A percentile compares a stretch with the other conserved stretches of the same genome.
Evolutionary conservation across 2,797 vertebrate genomes (phyloP).

Genomic region (Macrochelys suwanniensis): DNA sequence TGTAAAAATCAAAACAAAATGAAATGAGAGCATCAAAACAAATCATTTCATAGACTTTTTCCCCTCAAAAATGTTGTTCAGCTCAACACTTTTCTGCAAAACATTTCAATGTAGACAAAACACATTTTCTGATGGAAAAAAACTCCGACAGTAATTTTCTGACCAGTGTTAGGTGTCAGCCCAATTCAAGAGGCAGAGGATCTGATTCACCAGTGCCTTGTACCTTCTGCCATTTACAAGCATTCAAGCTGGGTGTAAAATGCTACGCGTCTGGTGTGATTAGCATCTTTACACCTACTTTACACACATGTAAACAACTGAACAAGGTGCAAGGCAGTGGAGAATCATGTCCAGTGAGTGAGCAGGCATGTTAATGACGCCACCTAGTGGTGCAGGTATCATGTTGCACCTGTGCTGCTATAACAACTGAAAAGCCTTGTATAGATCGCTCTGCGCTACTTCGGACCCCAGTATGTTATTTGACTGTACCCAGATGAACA

Average conservation of each 20-base stretch:
- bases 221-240: fast-evolving
- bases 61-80: neutral
- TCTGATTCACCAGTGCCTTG: fast-evolving
- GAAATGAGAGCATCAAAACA: neutral
- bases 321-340: neutral
- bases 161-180: fast-evolving
- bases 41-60: neutral
- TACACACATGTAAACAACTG: fast-evolving
- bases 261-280: fast-evolving
- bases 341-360: fast-evolving
- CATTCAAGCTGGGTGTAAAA: neutral
- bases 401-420: neutral
- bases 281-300: neutral
- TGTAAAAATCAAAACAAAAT: neutral
- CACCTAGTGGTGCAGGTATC: conserved; percentile 5
- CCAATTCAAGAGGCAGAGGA: neutral
- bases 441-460: neutral
- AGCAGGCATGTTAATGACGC: neutral
- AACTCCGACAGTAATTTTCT: neutral
- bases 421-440: neutral
- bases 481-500: neutral
- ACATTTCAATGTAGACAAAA: neutral
- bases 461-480: neutral
- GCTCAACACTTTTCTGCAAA: fast-evolving
- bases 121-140: neutral